phyloP scores from a whole-genome alignment of 1,140 invertebrate species.

The Aphelenchoides fujianensis region DNA sequence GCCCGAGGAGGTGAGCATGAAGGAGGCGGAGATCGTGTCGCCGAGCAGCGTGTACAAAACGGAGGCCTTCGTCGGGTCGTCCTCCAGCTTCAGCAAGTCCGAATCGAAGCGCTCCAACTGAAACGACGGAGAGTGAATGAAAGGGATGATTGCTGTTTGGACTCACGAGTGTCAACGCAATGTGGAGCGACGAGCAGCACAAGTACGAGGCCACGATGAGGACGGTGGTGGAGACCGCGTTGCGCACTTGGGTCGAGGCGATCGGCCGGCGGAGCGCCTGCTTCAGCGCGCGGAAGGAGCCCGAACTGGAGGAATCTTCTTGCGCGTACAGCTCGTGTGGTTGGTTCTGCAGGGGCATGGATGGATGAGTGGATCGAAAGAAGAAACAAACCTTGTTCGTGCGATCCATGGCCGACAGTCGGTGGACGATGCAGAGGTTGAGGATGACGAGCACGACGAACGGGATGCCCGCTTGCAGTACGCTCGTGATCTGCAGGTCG shows the following conservation, averaged over 20 bases:
- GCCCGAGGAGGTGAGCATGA: constrained; percentile 51
- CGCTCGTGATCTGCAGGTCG: constrained; percentile 45
- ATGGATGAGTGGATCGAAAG: too few relatives aligned
- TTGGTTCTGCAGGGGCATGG: neutral
- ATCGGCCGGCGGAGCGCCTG: constrained; percentile 14
- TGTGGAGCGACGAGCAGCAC: constrained; percentile 41
- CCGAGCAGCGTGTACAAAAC: constrained; percentile 51
- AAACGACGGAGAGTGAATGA: neutral
- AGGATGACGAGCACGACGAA: constrained; percentile 48
- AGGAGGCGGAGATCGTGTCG: constrained; percentile 46
- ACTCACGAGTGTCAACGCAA: constrained; percentile 38
- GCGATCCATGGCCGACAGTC: constrained; percentile 5
- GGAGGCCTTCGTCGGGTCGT: constrained; percentile 44
- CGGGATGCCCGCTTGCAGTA: constrained; percentile 48
- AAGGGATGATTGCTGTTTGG: neutral
- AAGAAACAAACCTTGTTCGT: constrained; percentile 9
- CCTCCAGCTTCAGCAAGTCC: constrained; percentile 30
- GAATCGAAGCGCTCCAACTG: constrained; percentile 34
- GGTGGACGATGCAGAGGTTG: constrained; percentile 36
- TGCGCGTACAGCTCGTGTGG: constrained; percentile 5
- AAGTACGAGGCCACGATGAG: constrained; percentile 50
- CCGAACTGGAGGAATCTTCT: constrained; percentile 17
- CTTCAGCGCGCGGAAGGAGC: constrained; percentile 16
- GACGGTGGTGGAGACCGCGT: constrained; percentile 47
- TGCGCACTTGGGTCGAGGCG: constrained; percentile 35